Base-by-base conservation (phyloP, 2,888 invertebrate genomes). In the Silvanus unidentatus region DNA sequence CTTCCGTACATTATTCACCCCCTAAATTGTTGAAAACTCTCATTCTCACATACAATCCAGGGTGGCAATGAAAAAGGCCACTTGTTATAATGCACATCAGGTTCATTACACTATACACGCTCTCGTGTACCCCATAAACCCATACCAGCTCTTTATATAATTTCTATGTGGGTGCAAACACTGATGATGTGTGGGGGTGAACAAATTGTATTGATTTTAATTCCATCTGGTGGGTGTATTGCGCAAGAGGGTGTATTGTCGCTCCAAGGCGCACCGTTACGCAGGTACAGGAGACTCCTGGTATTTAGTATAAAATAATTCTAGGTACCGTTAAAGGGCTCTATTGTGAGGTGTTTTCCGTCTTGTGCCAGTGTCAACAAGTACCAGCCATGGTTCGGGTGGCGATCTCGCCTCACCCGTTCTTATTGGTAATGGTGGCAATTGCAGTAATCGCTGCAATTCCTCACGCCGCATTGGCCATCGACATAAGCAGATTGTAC, bases 401-500 rank as follows among this genome's bases (percentile, higher is more conserved):
- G 69, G 66, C 64, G 59, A 51, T 57, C 48, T 59, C 64, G 62
- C 65, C 66, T 59, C 70, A 70, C 63, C 70, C 70, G 60, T 62
- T 70, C 55, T 61, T 70, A 59, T 65, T 70, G 62, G 64, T 66
- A 54, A 73, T 77, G 49, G 76, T 80, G 61, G 73, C 80, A 46
- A 76, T 78, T 55, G 77, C 80, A 40, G 72, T 82, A 58, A 78
- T 82, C 71, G 78, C 81, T 62, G 77, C 82, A 58, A 76, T 83
- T 63, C 84, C 84, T 39, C 77, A 78, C 59, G 76, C 80, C 44
- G 81, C 79, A 58, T 76, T 79, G 67, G 84, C 86, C 53, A 81
- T 90, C 59, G 89, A 90, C 75, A 79, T 90, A 59, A 86, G 84
- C 72, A 80, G 85, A 52, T 80, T 90, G 45, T 89, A 90, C 64